A percentile compares a stretch with the other conserved stretches of the same genome.
Conservation (phyloP, 2,797 vertebrate species). For the Anguilla obscura region DNA sequence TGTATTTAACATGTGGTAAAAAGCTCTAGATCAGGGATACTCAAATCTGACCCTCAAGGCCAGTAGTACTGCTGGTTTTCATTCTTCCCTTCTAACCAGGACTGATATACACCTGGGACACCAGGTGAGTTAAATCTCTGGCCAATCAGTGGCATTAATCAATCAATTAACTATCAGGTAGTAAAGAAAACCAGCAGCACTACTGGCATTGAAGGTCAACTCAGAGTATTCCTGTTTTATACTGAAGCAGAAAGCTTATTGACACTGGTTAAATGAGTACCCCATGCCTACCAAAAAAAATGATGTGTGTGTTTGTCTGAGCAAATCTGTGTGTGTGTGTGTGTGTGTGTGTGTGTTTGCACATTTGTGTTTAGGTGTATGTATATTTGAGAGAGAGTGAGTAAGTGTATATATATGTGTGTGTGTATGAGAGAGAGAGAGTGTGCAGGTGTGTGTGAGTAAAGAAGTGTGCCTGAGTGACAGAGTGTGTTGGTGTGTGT, state of each 20-base stretch:
- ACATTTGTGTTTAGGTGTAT: no score
- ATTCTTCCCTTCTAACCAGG: no score
- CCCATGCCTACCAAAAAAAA: background rate
- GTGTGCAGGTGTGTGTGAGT: background rate
- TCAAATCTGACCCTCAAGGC: no score
- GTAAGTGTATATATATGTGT: background rate
- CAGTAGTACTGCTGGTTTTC: no score
- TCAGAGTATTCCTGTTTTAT: background rate
- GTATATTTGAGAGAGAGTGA: no score
- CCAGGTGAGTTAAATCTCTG: no score
- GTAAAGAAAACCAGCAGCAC: background rate
- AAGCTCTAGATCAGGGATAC: background rate
- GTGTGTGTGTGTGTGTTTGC: no score
- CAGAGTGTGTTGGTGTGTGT: background rate
- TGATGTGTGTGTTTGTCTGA: background rate
- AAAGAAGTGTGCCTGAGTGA: background rate
- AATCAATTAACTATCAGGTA: background rate
- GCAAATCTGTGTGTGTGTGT: no score
- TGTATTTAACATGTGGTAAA: background rate
- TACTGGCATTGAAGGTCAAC: background rate
- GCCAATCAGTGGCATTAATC: background rate
- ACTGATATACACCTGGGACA: no score
- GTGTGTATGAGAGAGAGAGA: background rate
- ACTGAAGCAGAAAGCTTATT: slow-evolving; percentile 22
- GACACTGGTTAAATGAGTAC: background rate